A percentile compares a stretch with the other conserved stretches of the same genome.
Conservation (phyloP, 2,797 vertebrate species). For the Urophycis tenuis region DNA sequence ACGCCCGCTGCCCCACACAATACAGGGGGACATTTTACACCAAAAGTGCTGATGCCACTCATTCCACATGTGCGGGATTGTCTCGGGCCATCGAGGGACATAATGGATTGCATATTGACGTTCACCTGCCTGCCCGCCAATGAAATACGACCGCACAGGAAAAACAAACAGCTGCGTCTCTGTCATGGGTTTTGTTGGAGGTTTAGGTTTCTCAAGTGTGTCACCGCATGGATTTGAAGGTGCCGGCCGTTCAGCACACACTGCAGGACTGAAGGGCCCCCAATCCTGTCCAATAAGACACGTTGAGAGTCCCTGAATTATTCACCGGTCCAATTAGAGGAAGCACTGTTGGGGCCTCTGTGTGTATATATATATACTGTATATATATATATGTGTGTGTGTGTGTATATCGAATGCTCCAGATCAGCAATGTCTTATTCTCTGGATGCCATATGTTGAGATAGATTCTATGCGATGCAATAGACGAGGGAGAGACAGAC, state of each 20-base stretch:
- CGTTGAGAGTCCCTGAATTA: slow-evolving; percentile 49
- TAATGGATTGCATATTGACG: slow-evolving; percentile 57
- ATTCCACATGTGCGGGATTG: slow-evolving; percentile 43
- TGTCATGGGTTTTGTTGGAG: not conserved
- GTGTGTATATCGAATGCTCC: not conserved
- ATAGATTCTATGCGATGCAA: not conserved
- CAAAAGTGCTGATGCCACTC: slow-evolving; percentile 49
- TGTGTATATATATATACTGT: not conserved
- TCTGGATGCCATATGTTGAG: not conserved
- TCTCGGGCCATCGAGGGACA: slow-evolving; percentile 53
- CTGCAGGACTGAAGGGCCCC: slow-evolving; percentile 15
- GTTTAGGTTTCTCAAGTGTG: not conserved
- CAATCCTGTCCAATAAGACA: slow-evolving; percentile 20
- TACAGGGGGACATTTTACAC: slow-evolving; percentile 6
- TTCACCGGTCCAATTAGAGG: slow-evolving; percentile 37
- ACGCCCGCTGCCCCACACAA: slow-evolving; percentile 17
- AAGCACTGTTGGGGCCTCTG: slow-evolving; percentile 2
- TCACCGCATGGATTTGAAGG: slow-evolving; percentile 6
- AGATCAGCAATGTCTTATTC: not conserved
- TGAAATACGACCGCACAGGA: slow-evolving; percentile 33
- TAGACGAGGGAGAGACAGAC: not conserved
- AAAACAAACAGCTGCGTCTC: slow-evolving; percentile 4
- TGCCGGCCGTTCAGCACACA: slow-evolving; percentile 9
- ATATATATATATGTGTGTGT: not conserved
- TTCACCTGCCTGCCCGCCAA: slow-evolving; percentile 31